Base-by-base conservation (phyloP, 2,888 invertebrate species). In the Hypena proboscidalis region DNA sequence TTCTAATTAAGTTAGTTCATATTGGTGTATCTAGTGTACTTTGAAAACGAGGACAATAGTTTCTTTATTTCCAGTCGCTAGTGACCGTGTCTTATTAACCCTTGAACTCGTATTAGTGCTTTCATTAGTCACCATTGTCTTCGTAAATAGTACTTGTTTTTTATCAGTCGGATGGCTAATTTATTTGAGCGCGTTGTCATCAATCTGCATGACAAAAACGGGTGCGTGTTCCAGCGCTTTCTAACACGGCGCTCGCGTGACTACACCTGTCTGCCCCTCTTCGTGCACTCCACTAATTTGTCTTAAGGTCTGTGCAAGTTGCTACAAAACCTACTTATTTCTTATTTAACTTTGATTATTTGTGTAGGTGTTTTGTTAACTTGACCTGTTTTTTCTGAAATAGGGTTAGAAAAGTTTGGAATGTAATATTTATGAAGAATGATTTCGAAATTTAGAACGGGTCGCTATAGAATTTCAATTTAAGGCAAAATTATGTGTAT, bases 161-260 rank as follows among this genome's bases (percentile, higher is more conserved):
- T 14, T 33, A 20, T 4, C 6, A 33, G 11, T 43, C 37, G 21
- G 40, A 40, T 23, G 22, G 9, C 13, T 26, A 36, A 27, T 32
- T 35, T 31, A 8, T 1, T 3, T 1, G 10, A 41, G 44, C 40
- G 51, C 50, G 37, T 35, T 20, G 35, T 29, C 30, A 41, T 54
- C 46, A 46, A 46, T 59, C 45, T 58, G 38, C 20, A 53, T 54
- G 41, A 47, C 29, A 47, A 57, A 53, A 51, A 51, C 54, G 35
- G 25, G 31, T 51, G 58, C 48, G 63, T 65, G 55, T 42, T 58
- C 59, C 57, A 58, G 54, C 54, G 84, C 82, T 84, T 79, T 84
- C 82, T 80, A 80, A 71, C 70, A 59, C 27, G 36, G 58, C 46
- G 56, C 33, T 54, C 42, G 79, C 68, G 83, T 83, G 83, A 80